Evolutionary conservation across 2,888 invertebrate species (phyloP).

Genomic region (Mechanitis mazaeus): DNA sequence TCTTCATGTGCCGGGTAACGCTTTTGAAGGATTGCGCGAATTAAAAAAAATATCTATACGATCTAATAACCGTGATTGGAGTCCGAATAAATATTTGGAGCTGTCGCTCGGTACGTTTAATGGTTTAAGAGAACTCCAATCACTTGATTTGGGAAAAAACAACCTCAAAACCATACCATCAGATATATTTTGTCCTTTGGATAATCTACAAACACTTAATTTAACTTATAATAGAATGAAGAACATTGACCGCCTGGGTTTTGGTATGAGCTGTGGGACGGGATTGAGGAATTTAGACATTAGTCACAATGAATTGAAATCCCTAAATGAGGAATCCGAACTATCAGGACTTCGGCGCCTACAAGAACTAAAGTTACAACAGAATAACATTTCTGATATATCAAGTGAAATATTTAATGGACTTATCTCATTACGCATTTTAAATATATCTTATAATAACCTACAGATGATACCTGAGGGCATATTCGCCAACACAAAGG

Average conservation of each 20-base stretch:
- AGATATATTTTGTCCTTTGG: conserved; percentile 86
- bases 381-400: conserved; percentile 88
- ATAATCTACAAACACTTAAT: conserved; percentile 88
- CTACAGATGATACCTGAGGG: conserved; percentile 88
- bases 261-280: conserved; percentile 79
- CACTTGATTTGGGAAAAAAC: conserved; percentile 86
- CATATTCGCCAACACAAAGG: conserved; percentile 87
- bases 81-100: conserved; percentile 83
- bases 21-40: conserved; percentile 88
- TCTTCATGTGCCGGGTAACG: conserved; percentile 83
- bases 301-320: conserved; percentile 86
- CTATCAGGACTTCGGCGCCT: conserved; percentile 85
- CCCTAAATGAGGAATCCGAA: conserved; percentile 84
- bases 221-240: conserved; percentile 88
- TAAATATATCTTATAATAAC: conserved; percentile 92
- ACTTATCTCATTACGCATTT: conserved; percentile 84
- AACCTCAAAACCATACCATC: conserved; percentile 87
- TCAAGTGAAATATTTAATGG: conserved; percentile 88
- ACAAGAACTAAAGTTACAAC: conserved; percentile 86
- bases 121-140: conserved; percentile 86
- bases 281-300: conserved; percentile 87
- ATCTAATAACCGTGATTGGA: conserved; percentile 89
- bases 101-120: conserved; percentile 83
- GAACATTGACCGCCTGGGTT: conserved; percentile 85
- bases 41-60: conserved; percentile 87